Evolutionary conservation across 35 echinoderm and acorn worm species (phyloP), one percentile per base, ranked within the genome.

Genomic region (Lytechinus variegatus): DNA sequence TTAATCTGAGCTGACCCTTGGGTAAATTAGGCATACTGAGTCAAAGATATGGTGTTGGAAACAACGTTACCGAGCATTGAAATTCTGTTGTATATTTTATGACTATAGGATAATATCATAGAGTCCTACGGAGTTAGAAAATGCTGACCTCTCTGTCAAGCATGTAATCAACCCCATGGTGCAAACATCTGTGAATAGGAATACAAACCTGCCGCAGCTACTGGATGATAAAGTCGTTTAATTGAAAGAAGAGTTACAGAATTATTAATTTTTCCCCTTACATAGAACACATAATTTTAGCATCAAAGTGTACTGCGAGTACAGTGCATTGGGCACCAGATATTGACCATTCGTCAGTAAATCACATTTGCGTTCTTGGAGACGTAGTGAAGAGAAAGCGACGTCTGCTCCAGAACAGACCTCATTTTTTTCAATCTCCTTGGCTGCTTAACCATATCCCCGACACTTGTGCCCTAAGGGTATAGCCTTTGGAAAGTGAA

Each of bases 1-100:
- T 90, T 90, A 90, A 90, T 90, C 88, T 90, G 28, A 90, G 16
- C 29, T 52, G 52, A 54, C 29, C 88, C 88, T 90, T 21, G 88
- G 88, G 88, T 28, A 90, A 54, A 90, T 90, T 52, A 90, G 88
- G 28, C 88, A 12, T 54, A 54, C 16, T 44, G 88, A 52, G 88
- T 90, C 88, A 90, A 52, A 79, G 66, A n/a, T 79, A 79, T 24
- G 19, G 16, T 79, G 66, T 79, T 79, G 66, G n/a, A 79, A 24
- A 24, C 66, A n/a, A 79, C 19, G 66, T n/a, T 79, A 79, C 24
- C n/a, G 19, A 79, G 66, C 66, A 5, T 79, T 79, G 66, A 79
- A 79, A 79, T 27, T 79, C n/a, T 79, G 66, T 24, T 79, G 12
- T 24, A 71, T 71, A 71, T 21, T 71, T 21, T 71, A 21, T 13